These are phyloP conservation scores for Eudemis profundana DNA, from an alignment of 2,888 invertebrate species.

Conservation along the genomic window DNA sequence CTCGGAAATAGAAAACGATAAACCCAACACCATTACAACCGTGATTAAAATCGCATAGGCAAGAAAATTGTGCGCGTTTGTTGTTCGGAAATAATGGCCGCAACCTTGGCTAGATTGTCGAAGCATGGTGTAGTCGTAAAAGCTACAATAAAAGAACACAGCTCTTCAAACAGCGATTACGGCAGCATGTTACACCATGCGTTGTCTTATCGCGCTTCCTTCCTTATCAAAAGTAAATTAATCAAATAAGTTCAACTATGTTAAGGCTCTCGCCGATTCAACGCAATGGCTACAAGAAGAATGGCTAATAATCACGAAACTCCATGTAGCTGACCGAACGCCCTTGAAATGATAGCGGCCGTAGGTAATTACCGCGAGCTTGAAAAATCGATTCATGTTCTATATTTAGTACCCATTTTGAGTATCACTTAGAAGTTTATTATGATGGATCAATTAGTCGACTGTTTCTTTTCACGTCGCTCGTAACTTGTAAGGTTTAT, in stretches of 20 bases:
- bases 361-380: slow-evolving; percentile 55
- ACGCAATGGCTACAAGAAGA: slow-evolving; percentile 55
- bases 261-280: slow-evolving; percentile 35
- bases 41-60: slow-evolving; percentile 33
- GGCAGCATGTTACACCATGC: slow-evolving; percentile 24
- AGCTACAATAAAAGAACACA: slow-evolving; percentile 28
- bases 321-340: slow-evolving; percentile 54
- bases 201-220: slow-evolving; percentile 35
- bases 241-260: slow-evolving; percentile 35
- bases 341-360: slow-evolving; percentile 56
- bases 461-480: slow-evolving; percentile 36
- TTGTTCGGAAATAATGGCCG: slow-evolving; percentile 27
- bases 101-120: slow-evolving; percentile 34
- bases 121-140: slow-evolving; percentile 20
- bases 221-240: slow-evolving; percentile 33
- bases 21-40: slow-evolving; percentile 17
- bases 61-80: slow-evolving; percentile 37
- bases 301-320: slow-evolving; percentile 59
- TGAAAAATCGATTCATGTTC: slow-evolving; percentile 62
- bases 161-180: slow-evolving; percentile 27
- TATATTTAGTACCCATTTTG: slow-evolving; percentile 57
- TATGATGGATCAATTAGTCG: slow-evolving; percentile 38
- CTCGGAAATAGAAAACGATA: slow-evolving; percentile 38
- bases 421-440: slow-evolving; percentile 54
- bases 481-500: slow-evolving; percentile 20